Evolutionary conservation across 2,113 vertebrate genomes (phyloP).

Genomic region (Anguilla japonica): DNA sequence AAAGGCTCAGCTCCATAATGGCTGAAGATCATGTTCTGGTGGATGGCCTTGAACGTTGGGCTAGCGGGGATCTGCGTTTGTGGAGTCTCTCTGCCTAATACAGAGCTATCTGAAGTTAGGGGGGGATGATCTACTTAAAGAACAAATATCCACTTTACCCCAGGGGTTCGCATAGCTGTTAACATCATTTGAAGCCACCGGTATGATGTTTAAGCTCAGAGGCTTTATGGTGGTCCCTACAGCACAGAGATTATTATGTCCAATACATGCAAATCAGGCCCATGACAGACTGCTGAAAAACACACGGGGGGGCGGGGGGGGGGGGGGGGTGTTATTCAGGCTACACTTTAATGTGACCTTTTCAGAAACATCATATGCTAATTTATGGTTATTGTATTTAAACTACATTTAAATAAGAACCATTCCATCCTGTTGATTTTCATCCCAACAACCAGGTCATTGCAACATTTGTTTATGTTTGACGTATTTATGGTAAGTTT

Average conservation of each 20-base stretch:
- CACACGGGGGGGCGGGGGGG: background rate
- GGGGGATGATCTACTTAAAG: background rate
- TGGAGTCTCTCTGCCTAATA: background rate
- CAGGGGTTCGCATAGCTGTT: background rate
- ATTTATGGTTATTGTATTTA: too few relatives aligned
- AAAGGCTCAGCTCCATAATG: background rate
- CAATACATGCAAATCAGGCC: background rate
- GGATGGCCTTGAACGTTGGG: background rate
- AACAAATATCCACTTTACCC: background rate
- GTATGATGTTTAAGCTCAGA: too few relatives aligned
- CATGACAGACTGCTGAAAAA: background rate
- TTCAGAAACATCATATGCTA: too few relatives aligned
- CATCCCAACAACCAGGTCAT: too few relatives aligned
- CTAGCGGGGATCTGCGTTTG: background rate
- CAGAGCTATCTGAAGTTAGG: background rate
- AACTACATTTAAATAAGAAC: too few relatives aligned
- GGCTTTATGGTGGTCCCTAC: background rate
- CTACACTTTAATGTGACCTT: background rate
- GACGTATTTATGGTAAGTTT: too few relatives aligned
- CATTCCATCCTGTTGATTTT: too few relatives aligned
- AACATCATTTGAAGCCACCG: too few relatives aligned
- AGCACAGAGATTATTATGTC: background rate
- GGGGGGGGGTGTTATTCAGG: background rate
- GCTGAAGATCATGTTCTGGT: background rate
- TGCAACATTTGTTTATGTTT: too few relatives aligned